Percentiles rank a stretch among this genome's conserved stretches.
Evolutionary conservation across 2,888 invertebrate species (phyloP).

Genomic region (Eupithecia subumbrata): DNA sequence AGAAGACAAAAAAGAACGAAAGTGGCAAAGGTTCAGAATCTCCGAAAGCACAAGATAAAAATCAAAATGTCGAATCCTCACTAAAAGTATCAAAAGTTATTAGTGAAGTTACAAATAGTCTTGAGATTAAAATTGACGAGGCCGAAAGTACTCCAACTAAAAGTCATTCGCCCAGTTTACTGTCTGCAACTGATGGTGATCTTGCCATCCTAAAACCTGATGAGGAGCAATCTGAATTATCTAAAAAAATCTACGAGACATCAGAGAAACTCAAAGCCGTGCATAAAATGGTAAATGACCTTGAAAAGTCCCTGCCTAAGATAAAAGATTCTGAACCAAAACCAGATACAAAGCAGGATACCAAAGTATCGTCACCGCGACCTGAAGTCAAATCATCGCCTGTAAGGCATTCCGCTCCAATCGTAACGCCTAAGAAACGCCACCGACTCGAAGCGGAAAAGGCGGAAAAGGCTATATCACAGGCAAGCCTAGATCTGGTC

Average conservation of each 20-base stretch:
- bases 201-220: constrained; percentile 69
- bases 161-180: constrained; percentile 54
- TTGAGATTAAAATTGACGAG: constrained; percentile 56
- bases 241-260: constrained; percentile 80
- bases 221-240: constrained; percentile 76
- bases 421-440: constrained; percentile 89
- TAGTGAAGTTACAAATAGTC: constrained; percentile 50
- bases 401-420: constrained; percentile 72
- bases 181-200: constrained; percentile 65
- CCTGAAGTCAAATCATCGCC: constrained; percentile 70
- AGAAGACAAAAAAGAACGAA: constrained; percentile 72
- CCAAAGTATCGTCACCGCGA: constrained; percentile 69
- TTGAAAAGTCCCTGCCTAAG: constrained; percentile 76
- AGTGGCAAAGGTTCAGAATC: constrained; percentile 55
- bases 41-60: constrained; percentile 55
- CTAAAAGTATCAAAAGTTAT: constrained; percentile 55
- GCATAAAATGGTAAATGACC: constrained; percentile 77
- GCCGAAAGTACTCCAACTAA: constrained; percentile 51
- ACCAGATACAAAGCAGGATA: constrained; percentile 66
- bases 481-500: constrained; percentile 75
- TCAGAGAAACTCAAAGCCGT: constrained; percentile 80
- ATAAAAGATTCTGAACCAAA: constrained; percentile 69
- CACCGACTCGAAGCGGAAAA: constrained; percentile 87
- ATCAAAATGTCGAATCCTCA: constrained; percentile 49
- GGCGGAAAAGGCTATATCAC: constrained; percentile 72